Conservation (phyloP, 2,113 vertebrate genomes). For the Rhabdomys dilectus region DNA sequence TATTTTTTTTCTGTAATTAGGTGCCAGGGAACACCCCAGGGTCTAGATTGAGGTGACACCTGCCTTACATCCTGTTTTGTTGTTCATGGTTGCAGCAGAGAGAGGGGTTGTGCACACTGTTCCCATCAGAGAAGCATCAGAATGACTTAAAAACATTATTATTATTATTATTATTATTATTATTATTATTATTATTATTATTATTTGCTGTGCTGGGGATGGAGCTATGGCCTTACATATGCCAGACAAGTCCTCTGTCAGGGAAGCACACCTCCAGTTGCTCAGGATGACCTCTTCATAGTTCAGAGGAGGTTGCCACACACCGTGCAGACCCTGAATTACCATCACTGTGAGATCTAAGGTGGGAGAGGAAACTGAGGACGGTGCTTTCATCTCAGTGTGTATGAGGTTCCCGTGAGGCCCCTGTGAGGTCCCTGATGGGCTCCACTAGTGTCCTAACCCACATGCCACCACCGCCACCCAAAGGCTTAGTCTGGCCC, state of each 20-base stretch:
- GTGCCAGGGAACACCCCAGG: background rate
- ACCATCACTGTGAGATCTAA: too few relatives aligned
- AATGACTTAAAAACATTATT: background rate
- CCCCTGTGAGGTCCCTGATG: too few relatives aligned
- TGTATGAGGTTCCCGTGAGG: too few relatives aligned
- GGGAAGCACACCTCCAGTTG: background rate
- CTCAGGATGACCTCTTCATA: background rate
- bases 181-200: background rate
- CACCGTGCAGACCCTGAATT: fast-evolving
- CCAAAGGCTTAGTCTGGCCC: background rate
- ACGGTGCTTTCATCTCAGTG: too few relatives aligned
- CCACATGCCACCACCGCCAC: fast-evolving
- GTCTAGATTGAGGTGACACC: background rate
- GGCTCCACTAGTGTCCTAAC: too few relatives aligned
- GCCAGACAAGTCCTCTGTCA: background rate
- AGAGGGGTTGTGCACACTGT: background rate
- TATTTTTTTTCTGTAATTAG: background rate
- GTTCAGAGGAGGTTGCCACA: fast-evolving
- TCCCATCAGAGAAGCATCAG: background rate
- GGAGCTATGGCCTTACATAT: background rate
- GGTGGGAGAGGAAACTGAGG: background rate
- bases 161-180: too few relatives aligned
- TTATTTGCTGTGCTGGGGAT: background rate
- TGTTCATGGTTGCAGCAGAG: background rate
- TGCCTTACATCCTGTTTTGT: background rate